These are phyloP conservation scores for Atherinomorus stipes DNA, from an alignment of 2,113 vertebrate species.

Conservation along the genomic window DNA sequence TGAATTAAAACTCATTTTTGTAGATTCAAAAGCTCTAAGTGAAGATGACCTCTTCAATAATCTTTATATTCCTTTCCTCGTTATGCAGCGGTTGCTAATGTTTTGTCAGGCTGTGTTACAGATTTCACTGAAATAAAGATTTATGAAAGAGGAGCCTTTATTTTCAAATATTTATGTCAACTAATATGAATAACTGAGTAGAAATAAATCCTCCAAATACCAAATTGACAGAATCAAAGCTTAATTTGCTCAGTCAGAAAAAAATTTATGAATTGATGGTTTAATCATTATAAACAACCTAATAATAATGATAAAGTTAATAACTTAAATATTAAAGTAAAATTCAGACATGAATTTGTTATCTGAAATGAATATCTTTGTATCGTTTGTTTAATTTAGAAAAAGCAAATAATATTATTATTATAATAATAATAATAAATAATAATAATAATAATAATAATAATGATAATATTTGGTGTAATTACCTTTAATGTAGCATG, in stretches of 20 bases:
- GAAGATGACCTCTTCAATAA: neutral
- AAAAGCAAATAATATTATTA: neutral
- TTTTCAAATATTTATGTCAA: neutral
- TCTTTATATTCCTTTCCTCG: neutral
- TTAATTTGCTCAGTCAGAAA: no score
- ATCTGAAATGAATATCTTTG: neutral
- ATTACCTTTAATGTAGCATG: constrained; percentile 10
- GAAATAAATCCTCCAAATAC: no score
- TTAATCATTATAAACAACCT: neutral
- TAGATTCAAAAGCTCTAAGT: neutral
- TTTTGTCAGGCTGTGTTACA: neutral
- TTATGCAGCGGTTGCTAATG: neutral
- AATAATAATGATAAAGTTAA: neutral
- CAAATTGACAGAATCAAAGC: no score
- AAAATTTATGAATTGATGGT: neutral
- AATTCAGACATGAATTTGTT: neutral
- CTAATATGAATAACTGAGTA: no score
- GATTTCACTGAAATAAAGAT: neutral
- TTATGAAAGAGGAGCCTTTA: neutral
- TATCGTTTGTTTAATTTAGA: neutral
- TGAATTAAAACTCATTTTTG: neutral
- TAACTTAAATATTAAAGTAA: neutral
- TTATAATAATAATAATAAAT: constrained; percentile 46
- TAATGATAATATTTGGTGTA: neutral
- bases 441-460: constrained; percentile 31